Base-by-base conservation (phyloP, 2,113 vertebrate genomes). In the Smithornis capensis region DNA sequence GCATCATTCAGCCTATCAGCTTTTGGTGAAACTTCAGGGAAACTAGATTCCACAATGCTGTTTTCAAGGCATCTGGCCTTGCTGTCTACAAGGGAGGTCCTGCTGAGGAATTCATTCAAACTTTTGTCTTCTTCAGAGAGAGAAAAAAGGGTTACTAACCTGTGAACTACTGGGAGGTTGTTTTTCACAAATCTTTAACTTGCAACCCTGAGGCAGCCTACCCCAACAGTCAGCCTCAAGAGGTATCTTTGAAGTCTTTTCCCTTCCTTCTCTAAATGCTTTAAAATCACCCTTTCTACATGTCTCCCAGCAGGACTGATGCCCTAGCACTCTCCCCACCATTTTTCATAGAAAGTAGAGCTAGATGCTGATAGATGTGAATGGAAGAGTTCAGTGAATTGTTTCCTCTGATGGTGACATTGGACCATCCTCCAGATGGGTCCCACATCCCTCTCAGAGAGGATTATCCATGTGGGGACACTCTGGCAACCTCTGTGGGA, bases 221-320 rank as follows among this genome's bases (percentile, higher is more conserved):
- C n/a, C 13, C 40, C 37, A 75, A n/a, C 7, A 12, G n/a, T 8
- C 44, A 49, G 65, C 49, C 57, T 93, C 63, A 76, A 57, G 71
- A 71, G 50, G 8, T 49, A 2, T 22, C 31, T 71, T 33, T 35
- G n/a, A 83, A 65, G 42, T n/a, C 9, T 73, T 79, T 91, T 74
- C 24, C 55, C 5, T 79, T 76, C 23, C 17, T 70, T 85, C 55
- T 82, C 87, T 68, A 68, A 49, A 73, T 9, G 37, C 28, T 21
- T 4, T 31, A 45, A 83, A 70, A 59, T 62, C 13, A 45, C 65
- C 29, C 28, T 69, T 83, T 76, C 28, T 27, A 9, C 2, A 1
- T 4, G 2, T 65, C 7, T 69, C 21, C 37, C 0, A 0, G 22
- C 2, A 27, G 38, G 14, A 60, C 44, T 69, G 71, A 23, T 62